Percentiles rank a stretch among this genome's conserved stretches.
Evolutionary conservation across 2,113 vertebrate species (phyloP).

Genomic region (Pituophis catenifer): DNA sequence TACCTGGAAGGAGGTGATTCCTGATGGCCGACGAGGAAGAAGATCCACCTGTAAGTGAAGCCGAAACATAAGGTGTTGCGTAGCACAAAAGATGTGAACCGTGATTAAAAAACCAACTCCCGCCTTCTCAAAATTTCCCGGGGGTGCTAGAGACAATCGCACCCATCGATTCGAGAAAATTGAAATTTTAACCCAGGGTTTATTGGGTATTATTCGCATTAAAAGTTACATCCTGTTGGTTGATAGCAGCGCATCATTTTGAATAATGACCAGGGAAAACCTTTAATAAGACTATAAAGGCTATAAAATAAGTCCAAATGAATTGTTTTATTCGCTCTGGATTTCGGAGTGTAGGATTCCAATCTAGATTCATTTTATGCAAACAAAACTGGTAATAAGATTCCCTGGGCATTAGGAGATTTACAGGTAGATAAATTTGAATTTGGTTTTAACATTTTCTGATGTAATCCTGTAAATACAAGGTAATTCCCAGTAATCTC

Average conservation of each 20-base stretch:
- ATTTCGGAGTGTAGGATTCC: background rate
- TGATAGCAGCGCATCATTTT: background rate
- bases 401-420: background rate
- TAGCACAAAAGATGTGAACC: accelerated
- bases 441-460: background rate
- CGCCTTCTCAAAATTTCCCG: background rate
- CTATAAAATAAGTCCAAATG: background rate
- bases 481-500: background rate
- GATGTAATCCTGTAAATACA: background rate
- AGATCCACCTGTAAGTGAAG: constrained; percentile 64
- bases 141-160: background rate
- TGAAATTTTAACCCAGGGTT: background rate
- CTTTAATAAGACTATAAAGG: background rate
- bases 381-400: background rate
- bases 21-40: constrained; percentile 73
- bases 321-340: background rate
- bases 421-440: background rate
- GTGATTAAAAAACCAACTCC: background rate
- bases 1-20: accelerated
- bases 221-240: background rate
- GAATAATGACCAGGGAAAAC: background rate
- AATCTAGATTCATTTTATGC: background rate
- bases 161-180: background rate
- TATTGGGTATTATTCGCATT: background rate
- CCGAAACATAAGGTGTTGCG: accelerated